These are phyloP conservation scores for Pogonomyrmex barbatus DNA, from an alignment of 1,140 invertebrate genomes.

Conservation along the genomic window DNA sequence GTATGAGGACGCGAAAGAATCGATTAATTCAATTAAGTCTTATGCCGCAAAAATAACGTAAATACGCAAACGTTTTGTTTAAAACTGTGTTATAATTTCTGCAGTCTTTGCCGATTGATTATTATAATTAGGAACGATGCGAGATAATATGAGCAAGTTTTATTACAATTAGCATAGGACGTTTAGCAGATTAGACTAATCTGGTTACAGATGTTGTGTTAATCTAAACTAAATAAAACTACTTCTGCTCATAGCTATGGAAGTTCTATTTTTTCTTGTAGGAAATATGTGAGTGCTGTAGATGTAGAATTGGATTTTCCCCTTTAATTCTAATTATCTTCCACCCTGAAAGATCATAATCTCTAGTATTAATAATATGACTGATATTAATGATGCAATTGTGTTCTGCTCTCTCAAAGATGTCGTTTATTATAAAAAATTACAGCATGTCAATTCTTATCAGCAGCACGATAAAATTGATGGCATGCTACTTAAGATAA, in stretches of 20 bases:
- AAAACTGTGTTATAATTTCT: conserved; percentile 18
- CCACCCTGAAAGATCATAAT: not conserved
- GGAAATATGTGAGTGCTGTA: not conserved
- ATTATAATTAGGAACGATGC: conserved; percentile 10
- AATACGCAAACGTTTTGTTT: not conserved
- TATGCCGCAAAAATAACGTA: not conserved
- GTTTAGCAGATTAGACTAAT: conserved; percentile 8
- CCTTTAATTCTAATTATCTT: not conserved
- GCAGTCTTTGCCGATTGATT: not conserved
- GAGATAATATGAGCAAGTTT: conserved; percentile 5
- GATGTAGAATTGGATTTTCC: conserved; percentile 15
- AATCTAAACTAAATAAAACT: conserved; percentile 44
- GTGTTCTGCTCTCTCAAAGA: not conserved
- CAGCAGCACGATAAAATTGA: conserved; percentile 11
- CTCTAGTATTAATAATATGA: not conserved
- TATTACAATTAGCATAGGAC: not conserved
- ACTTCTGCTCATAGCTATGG: conserved; percentile 12
- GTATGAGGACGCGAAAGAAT: not conserved
- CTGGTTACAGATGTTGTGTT: conserved; percentile 34
- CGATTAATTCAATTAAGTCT: not conserved
- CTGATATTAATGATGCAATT: conserved; percentile 16
- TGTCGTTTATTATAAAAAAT: conserved; percentile 32
- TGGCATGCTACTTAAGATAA: conserved; percentile 29
- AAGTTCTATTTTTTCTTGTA: conserved; percentile 34
- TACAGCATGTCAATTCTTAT: not conserved